Base-by-base conservation (phyloP, 1,140 invertebrate genomes). In the Drosophila pruinosa region DNA sequence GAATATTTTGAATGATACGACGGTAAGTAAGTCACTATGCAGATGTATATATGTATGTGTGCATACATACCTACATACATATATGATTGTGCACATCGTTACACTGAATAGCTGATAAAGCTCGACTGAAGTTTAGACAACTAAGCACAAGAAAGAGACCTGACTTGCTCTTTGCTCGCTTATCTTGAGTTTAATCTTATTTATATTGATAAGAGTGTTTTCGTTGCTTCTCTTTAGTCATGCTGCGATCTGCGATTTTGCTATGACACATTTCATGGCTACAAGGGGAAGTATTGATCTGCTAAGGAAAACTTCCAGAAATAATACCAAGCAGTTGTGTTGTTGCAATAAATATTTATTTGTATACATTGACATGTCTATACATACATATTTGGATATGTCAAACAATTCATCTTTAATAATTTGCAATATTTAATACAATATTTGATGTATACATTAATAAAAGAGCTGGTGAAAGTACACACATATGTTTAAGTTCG, bases 281-380 rank as follows among this genome's bases (percentile, higher is more conserved):
- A n/a, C n/a, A n/a, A n/a, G 10, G 26, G 36, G 12, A 34, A 52
- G 8, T 43, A 21, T 19, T 43, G 17, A 43, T 6, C 8, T 15
- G 28, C 28, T 36, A 2, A 31, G 24, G 12, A 48, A 36, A 52
- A 21, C 4, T 36, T 34, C 48, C 15, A 36, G 3, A 45, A 54
- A 36, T 43, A 17, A 34, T 45, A 28, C 12, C 3, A 17, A 34
- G 43, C 24, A 17, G 10, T 43, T 19, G 17, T 52, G 28, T 47
- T 22, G 31, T 70, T 63, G 72, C 31, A 41, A 72, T 81, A 81
- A 54, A 68, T 76, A 34, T 76, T 76, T 80, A 48, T 39, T 76
- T 81, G 77, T 75, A 79, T 53, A 72, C 31, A 71, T 31, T 26
- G 58, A 47, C n/a, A n/a, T n/a, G n/a, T n/a, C n/a, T n/a, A 67